These are phyloP conservation scores for Standfussiana lucernea DNA, from an alignment of 2,888 invertebrate genomes.

Conservation along the genomic window DNA sequence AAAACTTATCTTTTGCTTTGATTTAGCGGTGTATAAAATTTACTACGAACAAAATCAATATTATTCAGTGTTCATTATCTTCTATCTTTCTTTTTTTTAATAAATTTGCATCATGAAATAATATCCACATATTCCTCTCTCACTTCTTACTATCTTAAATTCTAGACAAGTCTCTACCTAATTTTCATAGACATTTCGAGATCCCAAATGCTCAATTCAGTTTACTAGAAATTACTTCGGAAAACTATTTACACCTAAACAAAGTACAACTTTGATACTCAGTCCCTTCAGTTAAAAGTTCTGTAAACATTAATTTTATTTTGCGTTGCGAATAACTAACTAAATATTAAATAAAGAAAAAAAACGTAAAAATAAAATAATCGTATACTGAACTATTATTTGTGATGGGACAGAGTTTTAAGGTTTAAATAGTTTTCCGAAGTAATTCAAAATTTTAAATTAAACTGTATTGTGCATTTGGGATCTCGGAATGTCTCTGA, in stretches of 20 bases:
- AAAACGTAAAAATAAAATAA: too few relatives aligned
- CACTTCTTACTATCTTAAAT: not conserved
- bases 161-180: constrained; percentile 21
- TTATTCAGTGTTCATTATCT: not conserved
- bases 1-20: not conserved
- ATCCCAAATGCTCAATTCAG: constrained; percentile 14
- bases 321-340: too few relatives aligned
- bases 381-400: too few relatives aligned
- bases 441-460: too few relatives aligned
- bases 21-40: not conserved
- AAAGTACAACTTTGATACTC: constrained; percentile 42
- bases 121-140: not conserved
- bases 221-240: constrained; percentile 49
- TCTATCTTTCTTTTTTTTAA: not conserved
- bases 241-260: constrained; percentile 38
- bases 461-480: too few relatives aligned
- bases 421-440: too few relatives aligned
- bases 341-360: too few relatives aligned
- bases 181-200: constrained; percentile 6
- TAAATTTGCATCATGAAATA: not conserved
- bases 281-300: constrained; percentile 15
- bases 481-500: too few relatives aligned
- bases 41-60: not conserved
- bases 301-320: constrained; percentile 5
- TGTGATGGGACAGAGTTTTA: too few relatives aligned